Conservation (phyloP, 1,140 invertebrate species). For the Cotesia vestalis region DNA sequence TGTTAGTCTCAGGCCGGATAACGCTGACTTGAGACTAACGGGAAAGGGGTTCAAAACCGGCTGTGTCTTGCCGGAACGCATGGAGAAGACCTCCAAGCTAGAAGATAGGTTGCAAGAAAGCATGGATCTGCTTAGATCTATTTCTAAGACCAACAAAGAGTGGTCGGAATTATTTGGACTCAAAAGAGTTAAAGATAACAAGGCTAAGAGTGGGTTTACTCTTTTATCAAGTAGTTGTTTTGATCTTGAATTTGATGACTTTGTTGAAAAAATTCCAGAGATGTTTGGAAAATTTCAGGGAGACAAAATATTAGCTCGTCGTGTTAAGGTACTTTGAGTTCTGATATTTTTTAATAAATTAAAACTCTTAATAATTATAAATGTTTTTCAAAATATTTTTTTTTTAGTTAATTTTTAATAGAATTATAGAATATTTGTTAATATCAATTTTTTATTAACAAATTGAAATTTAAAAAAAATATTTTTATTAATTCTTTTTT, state of each 20-base stretch:
- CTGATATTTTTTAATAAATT: neutral
- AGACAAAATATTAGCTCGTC: slow-evolving; percentile 62
- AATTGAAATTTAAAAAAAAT: too few species aligned
- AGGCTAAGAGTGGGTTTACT: slow-evolving; percentile 69
- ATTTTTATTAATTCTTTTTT: too few species aligned
- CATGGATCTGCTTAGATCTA: slow-evolving; percentile 67
- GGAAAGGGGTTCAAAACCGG: slow-evolving; percentile 76
- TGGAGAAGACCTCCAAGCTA: slow-evolving; percentile 64
- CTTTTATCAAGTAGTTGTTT: slow-evolving; percentile 66
- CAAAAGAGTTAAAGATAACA: slow-evolving; percentile 54
- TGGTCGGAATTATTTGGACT: slow-evolving; percentile 69
- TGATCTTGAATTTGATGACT: slow-evolving; percentile 63
- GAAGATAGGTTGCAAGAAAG: slow-evolving; percentile 67
- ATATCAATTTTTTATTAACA: too few species aligned
- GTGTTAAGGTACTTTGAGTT: slow-evolving; percentile 62
- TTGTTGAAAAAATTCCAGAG: slow-evolving; percentile 64
- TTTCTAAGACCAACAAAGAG: slow-evolving; percentile 59
- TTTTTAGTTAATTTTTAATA: too few species aligned
- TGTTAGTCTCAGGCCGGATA: slow-evolving; percentile 84
- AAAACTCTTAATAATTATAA: too few species aligned
- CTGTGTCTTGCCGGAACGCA: slow-evolving; percentile 75
- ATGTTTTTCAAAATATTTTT: too few species aligned
- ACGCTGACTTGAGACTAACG: slow-evolving; percentile 88
- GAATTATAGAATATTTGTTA: too few species aligned
- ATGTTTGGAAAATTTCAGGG: slow-evolving; percentile 62